phyloP scores from a whole-genome alignment of 2,113 vertebrate genomes.

The Dascyllus trimaculatus region DNA sequence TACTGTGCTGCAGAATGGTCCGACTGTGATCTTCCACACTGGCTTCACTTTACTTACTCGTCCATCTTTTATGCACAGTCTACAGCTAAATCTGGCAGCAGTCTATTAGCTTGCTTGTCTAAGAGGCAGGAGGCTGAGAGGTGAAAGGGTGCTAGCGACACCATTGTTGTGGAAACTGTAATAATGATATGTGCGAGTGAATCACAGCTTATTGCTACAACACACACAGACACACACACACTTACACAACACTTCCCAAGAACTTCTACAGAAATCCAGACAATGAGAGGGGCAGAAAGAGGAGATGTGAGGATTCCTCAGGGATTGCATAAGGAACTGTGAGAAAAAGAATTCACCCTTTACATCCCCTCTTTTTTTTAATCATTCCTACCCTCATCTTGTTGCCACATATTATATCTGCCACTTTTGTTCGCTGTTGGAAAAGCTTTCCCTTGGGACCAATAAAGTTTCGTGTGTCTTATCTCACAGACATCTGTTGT shows the following conservation, averaged over 20 bases:
- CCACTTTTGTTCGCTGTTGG: constrained; percentile 30
- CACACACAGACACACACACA: constrained; percentile 1
- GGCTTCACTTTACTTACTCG: no score
- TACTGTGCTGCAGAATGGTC: no score
- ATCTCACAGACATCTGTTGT: constrained; percentile 20
- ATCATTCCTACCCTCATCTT: background rate
- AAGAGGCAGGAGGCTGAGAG: no score
- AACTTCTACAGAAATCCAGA: constrained; percentile 57
- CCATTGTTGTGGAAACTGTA: no score
- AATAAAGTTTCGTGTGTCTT: constrained; percentile 49
- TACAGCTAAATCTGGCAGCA: no score
- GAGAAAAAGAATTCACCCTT: constrained; percentile 61
- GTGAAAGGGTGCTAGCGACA: no score
- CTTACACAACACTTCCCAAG: constrained; percentile 42
- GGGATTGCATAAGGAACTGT: constrained; percentile 67
- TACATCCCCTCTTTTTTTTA: constrained; percentile 22
- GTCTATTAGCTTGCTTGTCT: no score
- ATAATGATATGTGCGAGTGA: no score
- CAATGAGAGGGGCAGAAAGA: constrained; percentile 61
- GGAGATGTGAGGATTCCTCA: constrained; percentile 72
- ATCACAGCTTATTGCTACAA: constrained; percentile 12
- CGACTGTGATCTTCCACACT: no score
- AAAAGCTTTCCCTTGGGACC: constrained; percentile 23
- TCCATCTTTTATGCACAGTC: no score
- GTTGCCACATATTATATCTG: background rate